Evolutionary conservation across 64 coral and sea anemone species (phyloP), one percentile per base, ranked within the genome.

Genomic region (Stylophora pistillata): DNA sequence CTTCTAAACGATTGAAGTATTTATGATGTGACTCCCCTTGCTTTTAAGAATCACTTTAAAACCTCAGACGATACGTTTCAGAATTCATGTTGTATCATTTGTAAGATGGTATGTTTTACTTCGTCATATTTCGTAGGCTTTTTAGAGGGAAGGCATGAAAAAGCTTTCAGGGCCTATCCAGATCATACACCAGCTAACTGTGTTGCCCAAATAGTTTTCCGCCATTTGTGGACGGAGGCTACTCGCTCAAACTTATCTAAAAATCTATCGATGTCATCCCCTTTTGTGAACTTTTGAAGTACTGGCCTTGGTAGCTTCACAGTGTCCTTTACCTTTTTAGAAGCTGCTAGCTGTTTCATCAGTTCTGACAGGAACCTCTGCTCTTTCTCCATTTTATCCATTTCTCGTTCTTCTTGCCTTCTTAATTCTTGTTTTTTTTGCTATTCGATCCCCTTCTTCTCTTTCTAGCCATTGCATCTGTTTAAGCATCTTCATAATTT

Each of bases 311-410:
- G 60, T 63, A 63, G 21, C 60, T 63, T 63, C 10, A 63, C 60
- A 17, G 60, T 63, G 15, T 63, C 60, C 60, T 63, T 63, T 63
- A 3, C 60, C 60, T 63, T 63, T 63, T 11, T 63, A 11, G 60
- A 63, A 63, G 1, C 10, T 63, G 60, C 10, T 63, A 63, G 11
- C 60, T 63, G 2, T 63, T 63, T 63, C 60, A 63, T 63, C 60
- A 3, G 68, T 71, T 71, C 68, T 71, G 68, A 71, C 68, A 71
- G 68, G 68, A 71, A n/a, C 68, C 68, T 71, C 68, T 71, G 20
- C 68, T 71, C 68, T 63, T 63, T 63, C 21, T 63, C 60, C 1
- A 63, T 63, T 63, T 63, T 63, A 3, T 63, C 10, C 14, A 1
- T 1, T 63, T 63, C 10, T 11, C 11, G 1, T 23, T 63, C 11